A percentile compares a stretch with the other conserved stretches of the same genome.
Conservation (phyloP, 92 coral and sea anemone genomes). For the Phenganax subtilis region DNA sequence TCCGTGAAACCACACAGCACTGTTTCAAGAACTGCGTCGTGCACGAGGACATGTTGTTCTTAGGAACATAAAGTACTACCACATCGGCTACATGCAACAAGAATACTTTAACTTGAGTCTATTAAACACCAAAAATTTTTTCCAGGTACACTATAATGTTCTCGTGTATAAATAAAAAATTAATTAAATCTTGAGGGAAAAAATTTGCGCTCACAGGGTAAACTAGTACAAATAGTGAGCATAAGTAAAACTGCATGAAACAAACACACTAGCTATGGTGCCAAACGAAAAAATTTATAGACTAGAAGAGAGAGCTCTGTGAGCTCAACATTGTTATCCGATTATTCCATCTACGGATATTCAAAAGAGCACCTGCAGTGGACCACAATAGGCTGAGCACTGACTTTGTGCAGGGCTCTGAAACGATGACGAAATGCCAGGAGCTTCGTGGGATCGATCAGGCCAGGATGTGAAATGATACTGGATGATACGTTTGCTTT, state of each 20-base stretch:
- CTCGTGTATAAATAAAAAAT: not conserved
- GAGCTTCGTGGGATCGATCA: constrained; percentile 72
- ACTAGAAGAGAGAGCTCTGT: no score
- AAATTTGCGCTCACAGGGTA: no score
- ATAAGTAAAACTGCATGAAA: no score
- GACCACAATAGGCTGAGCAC: constrained; percentile 34
- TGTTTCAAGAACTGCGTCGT: constrained; percentile 85
- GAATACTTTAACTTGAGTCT: not conserved
- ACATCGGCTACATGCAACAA: not conserved
- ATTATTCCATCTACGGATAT: not conserved
- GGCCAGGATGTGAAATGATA: constrained; percentile 58
- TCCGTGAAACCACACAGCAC: constrained; percentile 86
- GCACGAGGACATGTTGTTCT: constrained; percentile 85
- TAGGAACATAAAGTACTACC: not conserved
- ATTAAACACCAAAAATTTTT: not conserved
- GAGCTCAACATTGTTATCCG: no score
- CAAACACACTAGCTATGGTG: no score
- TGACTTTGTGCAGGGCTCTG: not conserved
- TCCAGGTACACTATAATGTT: not conserved
- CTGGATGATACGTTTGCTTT: constrained; percentile 31
- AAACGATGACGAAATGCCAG: constrained; percentile 28
- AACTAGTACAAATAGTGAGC: not conserved
- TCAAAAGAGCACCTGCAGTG: constrained; percentile 35
- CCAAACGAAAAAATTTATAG: no score
- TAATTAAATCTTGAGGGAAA: not conserved